Percentiles rank a stretch among this genome's conserved stretches.
phyloP scores from a whole-genome alignment of 2,888 invertebrate species.

The Agonum fuliginosum region DNA sequence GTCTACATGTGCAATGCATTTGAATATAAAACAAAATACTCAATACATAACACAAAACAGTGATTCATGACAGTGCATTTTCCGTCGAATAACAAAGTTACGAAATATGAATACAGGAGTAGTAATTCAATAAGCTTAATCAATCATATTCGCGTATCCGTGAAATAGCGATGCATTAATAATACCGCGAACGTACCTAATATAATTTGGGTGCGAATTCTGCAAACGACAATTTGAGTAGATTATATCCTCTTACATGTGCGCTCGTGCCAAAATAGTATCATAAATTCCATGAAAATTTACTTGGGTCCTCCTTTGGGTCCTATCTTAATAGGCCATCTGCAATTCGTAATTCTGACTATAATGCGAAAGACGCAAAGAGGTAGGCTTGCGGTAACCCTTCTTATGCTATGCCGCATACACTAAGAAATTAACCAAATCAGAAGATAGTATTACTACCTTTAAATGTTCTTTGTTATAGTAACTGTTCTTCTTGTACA shows the following conservation, averaged over 20 bases:
- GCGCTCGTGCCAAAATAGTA: slow-evolving; percentile 52
- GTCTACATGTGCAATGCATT: no score
- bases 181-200: slow-evolving; percentile 25
- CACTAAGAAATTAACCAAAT: slow-evolving; percentile 40
- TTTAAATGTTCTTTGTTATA: slow-evolving; percentile 30
- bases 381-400: slow-evolving; percentile 28
- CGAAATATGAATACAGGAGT: not conserved
- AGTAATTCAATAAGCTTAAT: slow-evolving; percentile 13
- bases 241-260: slow-evolving; percentile 55
- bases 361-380: slow-evolving; percentile 52
- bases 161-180: slow-evolving; percentile 45
- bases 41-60: not conserved
- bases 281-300: slow-evolving; percentile 56
- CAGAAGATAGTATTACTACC: slow-evolving; percentile 42
- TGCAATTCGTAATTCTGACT: slow-evolving; percentile 57
- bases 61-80: slow-evolving; percentile 26
- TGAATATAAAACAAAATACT: no score
- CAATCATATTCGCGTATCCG: slow-evolving; percentile 7
- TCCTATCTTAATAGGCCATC: slow-evolving; percentile 56
- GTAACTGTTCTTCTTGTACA: not conserved
- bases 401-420: not conserved
- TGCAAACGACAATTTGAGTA: slow-evolving; percentile 58
- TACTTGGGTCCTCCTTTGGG: slow-evolving; percentile 52
- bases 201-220: slow-evolving; percentile 51
- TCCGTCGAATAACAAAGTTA: slow-evolving; percentile 13